A percentile compares a stretch with the other conserved stretches of the same genome.
These are phyloP conservation scores for Cydia strobilella DNA, from an alignment of 1,140 invertebrate genomes.

Conservation along the genomic window DNA sequence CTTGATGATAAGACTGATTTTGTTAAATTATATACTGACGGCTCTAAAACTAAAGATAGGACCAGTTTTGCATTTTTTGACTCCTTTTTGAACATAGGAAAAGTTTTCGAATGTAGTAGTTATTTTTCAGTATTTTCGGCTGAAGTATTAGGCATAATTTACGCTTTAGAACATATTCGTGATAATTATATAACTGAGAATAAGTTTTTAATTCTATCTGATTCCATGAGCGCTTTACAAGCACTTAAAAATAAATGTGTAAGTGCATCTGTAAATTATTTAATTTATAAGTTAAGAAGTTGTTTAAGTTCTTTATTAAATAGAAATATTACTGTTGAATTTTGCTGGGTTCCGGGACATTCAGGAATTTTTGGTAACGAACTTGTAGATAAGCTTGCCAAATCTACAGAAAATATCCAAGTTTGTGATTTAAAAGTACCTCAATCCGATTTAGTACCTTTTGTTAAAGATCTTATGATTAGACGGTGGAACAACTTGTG, in stretches of 20 bases:
- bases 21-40: conserved; percentile 33
- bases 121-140: no score
- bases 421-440: conserved; percentile 32
- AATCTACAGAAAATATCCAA: not conserved
- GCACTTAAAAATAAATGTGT: conserved; percentile 23
- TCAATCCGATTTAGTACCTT: conserved; percentile 10
- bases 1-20: conserved; percentile 12
- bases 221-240: conserved; percentile 30
- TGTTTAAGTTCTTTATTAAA: not conserved
- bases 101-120: no score
- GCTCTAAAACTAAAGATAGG: not conserved
- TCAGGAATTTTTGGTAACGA: conserved; percentile 33
- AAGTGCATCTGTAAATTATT: conserved; percentile 7
- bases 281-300: conserved; percentile 21
- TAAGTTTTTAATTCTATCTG: conserved; percentile 32
- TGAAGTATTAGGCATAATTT: conserved; percentile 28
- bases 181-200: not conserved
- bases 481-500: conserved; percentile 7
- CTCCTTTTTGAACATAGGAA: no score
- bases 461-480: conserved; percentile 17
- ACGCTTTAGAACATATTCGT: conserved; percentile 17
- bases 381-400: conserved; percentile 26
- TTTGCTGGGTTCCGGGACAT: conserved; percentile 33
- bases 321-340: conserved; percentile 18
- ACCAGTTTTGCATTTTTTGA: no score